Evolutionary conservation across 2,797 vertebrate genomes (phyloP).

Genomic region (Dromococcyx pavoninus): DNA sequence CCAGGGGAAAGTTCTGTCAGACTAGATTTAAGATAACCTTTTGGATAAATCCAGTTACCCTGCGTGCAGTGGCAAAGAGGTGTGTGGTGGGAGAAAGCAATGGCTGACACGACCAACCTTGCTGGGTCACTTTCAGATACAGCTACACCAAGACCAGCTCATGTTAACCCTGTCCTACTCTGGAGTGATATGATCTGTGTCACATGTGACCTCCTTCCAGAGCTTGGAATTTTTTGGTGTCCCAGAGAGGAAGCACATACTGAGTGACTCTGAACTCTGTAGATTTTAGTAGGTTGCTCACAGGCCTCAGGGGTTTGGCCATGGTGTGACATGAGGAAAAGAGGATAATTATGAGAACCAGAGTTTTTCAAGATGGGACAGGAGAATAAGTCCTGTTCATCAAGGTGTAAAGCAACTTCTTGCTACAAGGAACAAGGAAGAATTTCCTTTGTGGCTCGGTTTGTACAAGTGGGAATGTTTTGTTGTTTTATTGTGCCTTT

Average conservation of each 20-base stretch:
- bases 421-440: not conserved
- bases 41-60: not conserved
- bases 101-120: not conserved
- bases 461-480: not conserved
- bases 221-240: not conserved
- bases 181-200: not conserved
- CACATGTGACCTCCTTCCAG: not conserved
- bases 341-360: not conserved
- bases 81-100: not conserved
- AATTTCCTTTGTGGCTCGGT: not conserved
- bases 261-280: not conserved
- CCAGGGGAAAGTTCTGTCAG: not conserved
- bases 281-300: not conserved
- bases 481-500: not conserved
- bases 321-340: accelerated
- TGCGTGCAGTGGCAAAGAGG: not conserved
- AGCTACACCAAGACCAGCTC: not conserved
- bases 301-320: not conserved
- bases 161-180: not conserved
- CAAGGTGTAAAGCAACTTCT: not conserved
- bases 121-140: not conserved
- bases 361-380: not conserved
- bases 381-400: not conserved
- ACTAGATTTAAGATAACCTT: not conserved
- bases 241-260: not conserved